A percentile compares a stretch with the other conserved stretches of the same genome.
Evolutionary conservation across 2,888 invertebrate genomes (phyloP).

Genomic region (Meghimatium bilineatum): DNA sequence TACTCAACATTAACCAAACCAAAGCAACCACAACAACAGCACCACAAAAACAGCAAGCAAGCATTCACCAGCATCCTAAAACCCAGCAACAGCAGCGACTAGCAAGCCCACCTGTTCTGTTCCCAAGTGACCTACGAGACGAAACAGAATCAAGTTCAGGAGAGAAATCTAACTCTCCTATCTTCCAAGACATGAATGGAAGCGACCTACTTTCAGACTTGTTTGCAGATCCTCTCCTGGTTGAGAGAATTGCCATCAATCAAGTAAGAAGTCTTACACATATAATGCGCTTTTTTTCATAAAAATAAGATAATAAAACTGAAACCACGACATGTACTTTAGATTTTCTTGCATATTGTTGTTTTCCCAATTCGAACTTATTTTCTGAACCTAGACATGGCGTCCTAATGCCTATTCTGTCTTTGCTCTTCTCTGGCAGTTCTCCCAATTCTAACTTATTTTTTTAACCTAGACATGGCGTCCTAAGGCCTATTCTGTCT

Average conservation of each 20-base stretch:
- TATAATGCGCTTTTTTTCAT: too few species aligned
- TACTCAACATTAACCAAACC: not conserved
- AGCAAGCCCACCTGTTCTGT: constrained; percentile 50
- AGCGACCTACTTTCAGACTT: constrained; percentile 49
- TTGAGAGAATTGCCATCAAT: constrained; percentile 56
- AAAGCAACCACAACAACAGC: too few species aligned
- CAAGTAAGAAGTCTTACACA: constrained; percentile 48
- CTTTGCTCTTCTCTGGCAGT: too few species aligned
- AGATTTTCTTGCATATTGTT: too few species aligned
- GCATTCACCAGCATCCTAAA: not conserved
- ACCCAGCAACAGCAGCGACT: constrained; percentile 22
- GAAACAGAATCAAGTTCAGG: constrained; percentile 30
- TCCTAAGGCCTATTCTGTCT: too few species aligned
- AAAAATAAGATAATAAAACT: too few species aligned
- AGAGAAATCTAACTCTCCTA: constrained; percentile 46
- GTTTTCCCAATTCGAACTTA: too few species aligned
- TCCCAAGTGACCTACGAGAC: constrained; percentile 51
- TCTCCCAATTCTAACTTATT: too few species aligned
- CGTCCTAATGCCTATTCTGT: too few species aligned
- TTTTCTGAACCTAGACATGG: too few species aligned
- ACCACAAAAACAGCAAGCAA: not conserved
- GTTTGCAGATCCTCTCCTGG: constrained; percentile 49
- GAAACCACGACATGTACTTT: too few species aligned
- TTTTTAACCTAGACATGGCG: too few species aligned
- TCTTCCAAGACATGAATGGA: constrained; percentile 51